Evolutionary conservation across 2,888 invertebrate species (phyloP).

Genomic region (Seira musarum): DNA sequence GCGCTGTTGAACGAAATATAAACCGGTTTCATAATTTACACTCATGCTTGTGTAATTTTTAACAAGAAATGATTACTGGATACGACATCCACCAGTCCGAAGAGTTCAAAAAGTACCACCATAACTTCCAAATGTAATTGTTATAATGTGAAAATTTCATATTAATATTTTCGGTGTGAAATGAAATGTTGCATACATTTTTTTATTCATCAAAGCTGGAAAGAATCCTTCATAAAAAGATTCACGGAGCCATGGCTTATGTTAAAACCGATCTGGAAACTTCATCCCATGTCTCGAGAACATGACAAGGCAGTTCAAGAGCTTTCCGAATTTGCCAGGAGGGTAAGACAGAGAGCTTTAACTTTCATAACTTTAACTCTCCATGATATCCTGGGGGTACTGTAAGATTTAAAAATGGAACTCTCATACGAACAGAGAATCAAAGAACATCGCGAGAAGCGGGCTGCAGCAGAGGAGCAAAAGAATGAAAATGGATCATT

Average conservation of each 20-base stretch:
- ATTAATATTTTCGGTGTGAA: neutral
- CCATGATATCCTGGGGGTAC: too few species aligned
- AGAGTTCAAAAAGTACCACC: slow-evolving; percentile 9
- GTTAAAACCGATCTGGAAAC: slow-evolving; percentile 16
- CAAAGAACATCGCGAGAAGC: slow-evolving; percentile 13
- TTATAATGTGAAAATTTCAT: neutral
- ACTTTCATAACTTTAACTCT: too few species aligned
- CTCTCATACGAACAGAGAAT: too few species aligned
- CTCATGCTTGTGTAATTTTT: neutral
- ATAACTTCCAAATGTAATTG: slow-evolving; percentile 34
- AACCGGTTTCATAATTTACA: too few species aligned
- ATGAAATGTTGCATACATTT: slow-evolving; percentile 6
- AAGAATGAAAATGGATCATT: neutral
- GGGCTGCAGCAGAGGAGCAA: slow-evolving; percentile 8
- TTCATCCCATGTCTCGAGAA: slow-evolving; percentile 20
- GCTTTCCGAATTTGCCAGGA: too few species aligned
- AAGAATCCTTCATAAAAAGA: neutral
- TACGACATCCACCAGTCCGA: neutral
- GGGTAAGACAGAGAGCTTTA: too few species aligned
- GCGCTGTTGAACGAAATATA: neutral
- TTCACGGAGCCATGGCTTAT: slow-evolving; percentile 15
- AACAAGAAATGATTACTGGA: slow-evolving; percentile 39
- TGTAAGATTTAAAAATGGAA: too few species aligned
- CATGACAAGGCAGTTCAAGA: slow-evolving; percentile 23
- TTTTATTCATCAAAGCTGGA: slow-evolving; percentile 23